Evolutionary conservation across 2,797 vertebrate species (phyloP).

Genomic region (Sebastes matsubarae): DNA sequence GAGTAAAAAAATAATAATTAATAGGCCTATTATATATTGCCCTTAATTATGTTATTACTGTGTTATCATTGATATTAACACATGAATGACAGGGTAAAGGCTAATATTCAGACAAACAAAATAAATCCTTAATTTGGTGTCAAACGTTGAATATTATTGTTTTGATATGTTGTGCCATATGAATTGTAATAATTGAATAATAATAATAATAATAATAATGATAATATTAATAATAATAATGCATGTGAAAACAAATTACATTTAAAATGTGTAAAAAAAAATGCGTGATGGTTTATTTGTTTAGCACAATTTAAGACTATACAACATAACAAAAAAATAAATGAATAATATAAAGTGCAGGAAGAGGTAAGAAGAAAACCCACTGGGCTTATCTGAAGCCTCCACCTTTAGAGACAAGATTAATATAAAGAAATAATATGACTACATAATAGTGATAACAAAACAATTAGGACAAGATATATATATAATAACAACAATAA

Average conservation of each 20-base stretch:
- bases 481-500: too few species aligned
- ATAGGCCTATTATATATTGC: neutral
- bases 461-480: too few species aligned
- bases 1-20: neutral
- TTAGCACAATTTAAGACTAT: too few species aligned
- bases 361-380: too few species aligned
- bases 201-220: constrained; percentile 4
- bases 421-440: too few species aligned
- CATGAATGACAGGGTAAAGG: neutral
- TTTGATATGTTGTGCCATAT: neutral
- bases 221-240: neutral
- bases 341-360: too few species aligned
- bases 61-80: neutral
- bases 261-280: too few species aligned
- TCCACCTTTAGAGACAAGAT: too few species aligned
- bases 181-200: constrained; percentile 10
- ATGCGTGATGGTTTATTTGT: too few species aligned
- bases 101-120: neutral
- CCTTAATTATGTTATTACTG: neutral
- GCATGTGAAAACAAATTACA: neutral
- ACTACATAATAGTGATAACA: too few species aligned
- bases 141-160: neutral
- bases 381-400: too few species aligned
- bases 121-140: neutral
- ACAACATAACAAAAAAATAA: too few species aligned